Evolutionary conservation across 2,888 invertebrate species (phyloP).

Genomic region (Ypsolopha sequella): DNA sequence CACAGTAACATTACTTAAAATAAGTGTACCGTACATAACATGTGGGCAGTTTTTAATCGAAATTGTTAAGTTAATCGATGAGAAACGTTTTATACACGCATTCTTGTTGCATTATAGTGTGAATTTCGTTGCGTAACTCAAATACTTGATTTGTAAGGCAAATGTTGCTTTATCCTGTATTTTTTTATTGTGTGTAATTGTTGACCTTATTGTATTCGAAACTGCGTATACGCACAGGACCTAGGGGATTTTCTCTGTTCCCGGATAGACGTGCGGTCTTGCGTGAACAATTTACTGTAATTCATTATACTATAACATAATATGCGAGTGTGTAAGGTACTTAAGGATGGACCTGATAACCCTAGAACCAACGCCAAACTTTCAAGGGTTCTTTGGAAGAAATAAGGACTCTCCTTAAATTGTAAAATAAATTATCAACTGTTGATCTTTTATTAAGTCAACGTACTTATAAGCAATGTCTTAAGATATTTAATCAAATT

Average conservation of each 20-base stretch:
- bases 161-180: not conserved
- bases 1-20: not conserved
- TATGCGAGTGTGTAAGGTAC: not conserved
- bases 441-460: not conserved
- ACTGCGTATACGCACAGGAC: slow-evolving; percentile 11
- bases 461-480: not conserved
- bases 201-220: not conserved
- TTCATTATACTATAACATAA: not conserved
- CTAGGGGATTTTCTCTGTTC: slow-evolving; percentile 17
- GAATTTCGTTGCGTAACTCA: slow-evolving; percentile 1
- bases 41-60: not conserved
- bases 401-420: too few species aligned
- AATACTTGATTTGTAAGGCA: not conserved
- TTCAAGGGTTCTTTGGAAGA: too few species aligned
- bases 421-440: too few species aligned
- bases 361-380: too few species aligned
- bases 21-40: not conserved
- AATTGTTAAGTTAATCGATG: slow-evolving; percentile 11
- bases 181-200: not conserved
- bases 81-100: slow-evolving; percentile 19
- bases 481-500: not conserved
- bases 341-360: too few species aligned
- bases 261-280: slow-evolving; percentile 15
- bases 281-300: slow-evolving; percentile 15
- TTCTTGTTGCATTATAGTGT: slow-evolving; percentile 20